These are phyloP conservation scores for Acleris literana DNA, from an alignment of 2,888 invertebrate genomes.

Conservation along the genomic window DNA sequence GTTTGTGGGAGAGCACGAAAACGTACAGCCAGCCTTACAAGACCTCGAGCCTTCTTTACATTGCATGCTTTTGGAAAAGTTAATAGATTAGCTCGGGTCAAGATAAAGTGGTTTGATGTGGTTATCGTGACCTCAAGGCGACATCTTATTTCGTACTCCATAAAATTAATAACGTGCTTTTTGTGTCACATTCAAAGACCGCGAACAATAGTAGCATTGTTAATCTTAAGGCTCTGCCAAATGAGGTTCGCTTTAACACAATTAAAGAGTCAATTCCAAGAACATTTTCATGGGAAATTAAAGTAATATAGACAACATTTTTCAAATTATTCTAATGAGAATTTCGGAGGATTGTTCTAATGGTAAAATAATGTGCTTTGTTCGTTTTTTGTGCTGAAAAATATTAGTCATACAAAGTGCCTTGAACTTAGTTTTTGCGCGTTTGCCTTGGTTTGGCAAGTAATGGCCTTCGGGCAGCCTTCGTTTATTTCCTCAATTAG, in stretches of 20 bases:
- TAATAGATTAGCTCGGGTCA: constrained; percentile 52
- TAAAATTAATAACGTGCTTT: constrained; percentile 72
- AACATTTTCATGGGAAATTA: constrained; percentile 35
- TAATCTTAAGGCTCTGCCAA: constrained; percentile 33
- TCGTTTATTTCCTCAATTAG: constrained; percentile 74
- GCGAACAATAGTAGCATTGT: constrained; percentile 47
- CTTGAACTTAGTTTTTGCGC: constrained; percentile 59
- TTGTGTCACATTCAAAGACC: constrained; percentile 74
- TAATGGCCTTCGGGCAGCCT: constrained; percentile 66
- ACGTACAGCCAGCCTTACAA: constrained; percentile 64
- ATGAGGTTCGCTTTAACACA: constrained; percentile 37
- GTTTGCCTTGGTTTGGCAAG: constrained; percentile 70
- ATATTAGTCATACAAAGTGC: constrained; percentile 66
- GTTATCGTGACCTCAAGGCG: constrained; percentile 72
- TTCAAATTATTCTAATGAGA: constrained; percentile 25
- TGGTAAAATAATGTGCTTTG: constrained; percentile 57
- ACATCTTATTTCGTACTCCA: constrained; percentile 73
- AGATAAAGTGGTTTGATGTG: constrained; percentile 55
- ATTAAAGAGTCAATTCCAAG: constrained; percentile 37
- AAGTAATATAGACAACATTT: constrained; percentile 16
- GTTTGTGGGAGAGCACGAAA: constrained; percentile 69
- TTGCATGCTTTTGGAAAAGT: constrained; percentile 38
- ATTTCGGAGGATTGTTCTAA: constrained; percentile 26
- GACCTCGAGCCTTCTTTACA: constrained; percentile 53
- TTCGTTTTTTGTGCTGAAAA: constrained; percentile 59